Base-by-base conservation (phyloP, 2,888 invertebrate genomes). In the Trachelus stipa region DNA sequence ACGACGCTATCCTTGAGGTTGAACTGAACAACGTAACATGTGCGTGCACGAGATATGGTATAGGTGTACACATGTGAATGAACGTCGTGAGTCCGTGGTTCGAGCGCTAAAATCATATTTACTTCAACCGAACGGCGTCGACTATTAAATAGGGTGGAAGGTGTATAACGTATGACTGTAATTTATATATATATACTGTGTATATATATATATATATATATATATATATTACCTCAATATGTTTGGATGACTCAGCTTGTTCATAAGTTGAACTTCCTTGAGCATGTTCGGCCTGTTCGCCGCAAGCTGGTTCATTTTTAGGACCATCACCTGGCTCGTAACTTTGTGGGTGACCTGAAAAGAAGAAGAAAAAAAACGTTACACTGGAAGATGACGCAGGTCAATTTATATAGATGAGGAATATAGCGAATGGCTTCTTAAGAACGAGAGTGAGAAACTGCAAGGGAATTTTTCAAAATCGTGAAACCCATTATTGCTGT, bases 221-320 rank as follows among this genome's bases (percentile, higher is more conserved):
- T 40, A 40, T 15, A 4, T 40, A 6, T 40, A 56, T 92, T 91
- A 97, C 97, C 96, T 96, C 87, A 98, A 94, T 91, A 98, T 98
- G 92, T 98, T 98, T 81, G 97, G 96, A 93, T 98, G 98, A 89
- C 97, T 97, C 84, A 98, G 94, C 90, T 97, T 95, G 93, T 98
- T 98, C 96, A 98, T 97, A 87, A 98, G 95, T 93, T 98, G 98
- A 84, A 98, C 98, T 93, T 98, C 98, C 90, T 98, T 97, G 88
- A 98, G 94, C 96, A 98, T 98, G 93, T 97, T 98, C 87, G 97
- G 97, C 89, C 98, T 94, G 93, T 98, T 98, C 87, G 98, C 97
- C 83, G 97, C 95, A 91, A 97, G 95, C 92, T 97, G 96, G 93
- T 98, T 97, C 97, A 97, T 98, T 93, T 98, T 98, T 90, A 98